Evolutionary conservation across 2,797 vertebrate genomes (phyloP).

Genomic region (Hippocampus kuda): DNA sequence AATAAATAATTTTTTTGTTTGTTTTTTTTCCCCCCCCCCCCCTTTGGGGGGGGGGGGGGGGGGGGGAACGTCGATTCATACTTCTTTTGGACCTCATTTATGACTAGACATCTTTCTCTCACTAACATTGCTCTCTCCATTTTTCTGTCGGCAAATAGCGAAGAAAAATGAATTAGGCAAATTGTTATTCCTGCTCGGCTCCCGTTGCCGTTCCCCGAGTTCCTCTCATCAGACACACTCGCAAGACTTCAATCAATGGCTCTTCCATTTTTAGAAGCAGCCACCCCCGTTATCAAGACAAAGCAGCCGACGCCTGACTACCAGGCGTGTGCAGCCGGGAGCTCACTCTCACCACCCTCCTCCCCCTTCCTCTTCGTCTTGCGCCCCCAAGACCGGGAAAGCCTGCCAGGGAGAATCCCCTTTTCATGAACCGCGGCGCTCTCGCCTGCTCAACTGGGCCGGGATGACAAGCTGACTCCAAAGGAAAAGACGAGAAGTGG

Average conservation of each 20-base stretch:
- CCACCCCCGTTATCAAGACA: conserved; percentile 41
- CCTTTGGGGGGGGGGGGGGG: too few relatives aligned
- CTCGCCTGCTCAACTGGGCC: conserved; percentile 25
- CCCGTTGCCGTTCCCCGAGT: conserved; percentile 3
- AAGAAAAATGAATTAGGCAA: conserved; percentile 17
- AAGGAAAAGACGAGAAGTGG: conserved; percentile 32
- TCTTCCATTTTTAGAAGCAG: conserved; percentile 47
- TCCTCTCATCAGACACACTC: conserved; percentile 16
- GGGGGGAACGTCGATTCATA: too few relatives aligned
- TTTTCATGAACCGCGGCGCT: conserved; percentile 46
- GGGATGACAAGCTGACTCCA: conserved; percentile 46
- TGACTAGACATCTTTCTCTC: background rate
- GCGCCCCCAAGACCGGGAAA: conserved; percentile 35
- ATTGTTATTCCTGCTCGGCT: conserved; percentile 7
- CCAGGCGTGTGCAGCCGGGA: conserved; percentile 5
- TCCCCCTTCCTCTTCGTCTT: background rate
- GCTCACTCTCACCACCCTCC: background rate
- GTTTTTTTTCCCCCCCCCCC: too few relatives aligned
- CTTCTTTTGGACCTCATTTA: background rate
- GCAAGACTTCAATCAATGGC: conserved; percentile 33
- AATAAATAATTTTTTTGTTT: too few relatives aligned
- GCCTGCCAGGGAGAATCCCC: conserved; percentile 58
- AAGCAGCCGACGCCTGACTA: conserved; percentile 18
- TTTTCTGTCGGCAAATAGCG: background rate
- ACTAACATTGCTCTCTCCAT: background rate